These are phyloP conservation scores for Watsonalla cultraria DNA, from an alignment of 2,888 invertebrate species.

Conservation along the genomic window DNA sequence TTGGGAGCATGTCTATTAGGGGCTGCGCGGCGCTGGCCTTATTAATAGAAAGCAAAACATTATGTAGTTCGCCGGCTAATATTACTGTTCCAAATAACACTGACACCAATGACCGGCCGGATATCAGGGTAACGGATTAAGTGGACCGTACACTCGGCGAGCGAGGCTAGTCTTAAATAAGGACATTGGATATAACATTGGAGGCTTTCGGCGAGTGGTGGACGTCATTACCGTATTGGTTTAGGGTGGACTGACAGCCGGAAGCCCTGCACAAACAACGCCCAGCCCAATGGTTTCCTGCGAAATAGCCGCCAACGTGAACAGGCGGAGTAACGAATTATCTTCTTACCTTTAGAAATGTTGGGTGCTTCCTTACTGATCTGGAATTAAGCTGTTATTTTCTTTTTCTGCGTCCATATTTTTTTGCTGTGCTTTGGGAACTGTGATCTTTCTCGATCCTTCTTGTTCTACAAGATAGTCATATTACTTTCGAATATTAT, in stretches of 20 bases:
- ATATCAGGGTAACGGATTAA: constrained; percentile 34
- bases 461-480: too few species aligned
- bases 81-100: background rate
- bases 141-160: constrained; percentile 32
- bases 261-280: constrained; percentile 46
- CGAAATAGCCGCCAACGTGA: background rate
- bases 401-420: background rate
- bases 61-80: constrained; percentile 19
- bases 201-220: constrained; percentile 42
- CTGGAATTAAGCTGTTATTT: background rate
- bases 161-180: constrained; percentile 30
- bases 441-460: too few species aligned
- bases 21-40: constrained; percentile 7
- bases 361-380: background rate
- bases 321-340: background rate
- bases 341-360: background rate
- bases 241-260: constrained; percentile 46
- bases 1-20: background rate
- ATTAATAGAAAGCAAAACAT: constrained; percentile 25
- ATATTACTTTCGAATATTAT: too few species aligned
- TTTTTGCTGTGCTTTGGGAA: too few species aligned
- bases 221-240: constrained; percentile 54
- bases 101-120: constrained; percentile 3
- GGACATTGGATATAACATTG: constrained; percentile 32
- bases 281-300: constrained; percentile 17